Conservation (phyloP, 2,113 vertebrate genomes). For the human region DNA sequence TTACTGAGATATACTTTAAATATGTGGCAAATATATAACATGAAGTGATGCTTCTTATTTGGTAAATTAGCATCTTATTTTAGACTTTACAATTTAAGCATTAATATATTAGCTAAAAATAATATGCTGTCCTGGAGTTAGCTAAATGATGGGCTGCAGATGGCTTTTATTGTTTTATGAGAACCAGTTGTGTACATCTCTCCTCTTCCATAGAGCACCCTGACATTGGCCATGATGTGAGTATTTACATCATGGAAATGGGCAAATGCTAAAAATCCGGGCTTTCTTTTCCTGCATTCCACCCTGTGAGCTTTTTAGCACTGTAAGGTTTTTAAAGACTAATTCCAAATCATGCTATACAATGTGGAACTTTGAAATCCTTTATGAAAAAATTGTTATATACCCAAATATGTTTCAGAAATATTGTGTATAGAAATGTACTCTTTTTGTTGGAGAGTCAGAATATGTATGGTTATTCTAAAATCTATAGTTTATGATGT, state of each 20-base stretch:
- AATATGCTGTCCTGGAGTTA: background rate
- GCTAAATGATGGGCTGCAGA: background rate
- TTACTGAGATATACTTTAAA: slow-evolving; percentile 24
- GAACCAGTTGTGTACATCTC: background rate
- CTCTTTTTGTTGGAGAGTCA: background rate
- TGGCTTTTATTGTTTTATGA: background rate
- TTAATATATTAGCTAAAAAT: background rate
- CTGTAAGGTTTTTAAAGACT: background rate
- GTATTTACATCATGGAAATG: background rate
- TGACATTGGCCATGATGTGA: background rate
- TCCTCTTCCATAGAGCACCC: background rate
- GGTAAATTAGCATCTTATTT: background rate
- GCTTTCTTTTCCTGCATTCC: background rate
- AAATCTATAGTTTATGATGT: slow-evolving; percentile 6
- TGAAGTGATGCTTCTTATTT: slow-evolving; percentile 21
- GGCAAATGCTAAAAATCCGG: background rate
- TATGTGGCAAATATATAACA: background rate
- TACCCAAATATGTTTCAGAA: slow-evolving; percentile 16
- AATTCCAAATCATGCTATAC: background rate
- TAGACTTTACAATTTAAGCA: background rate
- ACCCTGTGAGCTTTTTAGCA: background rate
- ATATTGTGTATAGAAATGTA: background rate
- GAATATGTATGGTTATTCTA: background rate
- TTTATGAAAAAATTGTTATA: background rate
- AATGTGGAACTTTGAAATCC: background rate